Evolutionary conservation across 2,797 vertebrate genomes (phyloP), one percentile per base, ranked within the genome.

Genomic region (Podarcis lilfordi): DNA sequence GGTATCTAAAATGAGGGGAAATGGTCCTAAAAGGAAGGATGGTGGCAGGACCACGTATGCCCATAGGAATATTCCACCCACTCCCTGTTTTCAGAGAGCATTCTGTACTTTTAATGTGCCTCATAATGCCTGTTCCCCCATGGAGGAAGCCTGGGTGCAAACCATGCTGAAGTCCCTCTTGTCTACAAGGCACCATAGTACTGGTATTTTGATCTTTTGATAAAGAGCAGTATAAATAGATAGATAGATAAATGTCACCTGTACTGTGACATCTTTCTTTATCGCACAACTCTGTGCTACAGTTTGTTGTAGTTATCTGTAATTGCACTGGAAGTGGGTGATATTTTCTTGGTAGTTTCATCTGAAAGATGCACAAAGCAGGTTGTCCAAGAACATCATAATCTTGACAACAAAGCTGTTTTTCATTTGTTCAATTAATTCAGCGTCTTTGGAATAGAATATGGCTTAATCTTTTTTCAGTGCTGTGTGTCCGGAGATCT

Each of bases 381-480:
- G 2, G 19, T 86, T 59, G 66, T 45, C 37, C 43, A 43, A 81
- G 61, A n/a, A 80, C 87, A 80, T 81, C 29, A 89, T 75, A 50
- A 5, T 88, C 93, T 91, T 86, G 86, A 32, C 76, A 91, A 64
- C 85, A 91, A 64, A 25, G 68, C 8, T 40, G 35, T 50, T 61
- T 55, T 69, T 72, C 23, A 35, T 55, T 85, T 40, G 11, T 64
- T 84, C 11, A 45, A 13, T 66, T 55, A 37, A 35, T 88, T 85
- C 91, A 86, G 25, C 15, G 89, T 45, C 64, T 91, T 89, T 89
- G 19, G 86, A 87, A 43, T 59, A 29, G 61, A 79, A 92, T 87
- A 50, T 89, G 35, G 61, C 64, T 72, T 92, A 5, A 88, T 85
- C 80, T 86, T 92, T 25, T 79, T 80, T 50, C 25, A 43, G 27